Base-by-base conservation (phyloP, 2,888 invertebrate genomes). In the Monochamus alternatus region DNA sequence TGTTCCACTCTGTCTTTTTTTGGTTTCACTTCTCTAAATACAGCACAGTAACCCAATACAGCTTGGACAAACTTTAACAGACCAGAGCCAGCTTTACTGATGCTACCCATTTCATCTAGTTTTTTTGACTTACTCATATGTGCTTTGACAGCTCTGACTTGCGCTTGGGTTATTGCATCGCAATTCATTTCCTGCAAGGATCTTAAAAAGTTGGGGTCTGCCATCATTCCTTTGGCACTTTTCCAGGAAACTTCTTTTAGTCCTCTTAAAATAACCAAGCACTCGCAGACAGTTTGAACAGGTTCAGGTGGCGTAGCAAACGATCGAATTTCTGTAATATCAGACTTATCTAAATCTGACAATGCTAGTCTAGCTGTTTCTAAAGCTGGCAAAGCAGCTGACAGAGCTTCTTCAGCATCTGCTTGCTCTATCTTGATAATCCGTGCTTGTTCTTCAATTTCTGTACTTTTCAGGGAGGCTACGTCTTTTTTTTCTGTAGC, bases 241-340 rank as follows among this genome's bases (percentile, higher is more conserved):
- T 97, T 97, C 97, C 97, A 98, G 60, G 93, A 95, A 3, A 97
- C 93, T 81, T 97, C 97, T 82, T 95, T 95, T 63, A 94, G 91
- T 1, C 95, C 96, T 78, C 94, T 92, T 74, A 98, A 91, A 69
- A 97, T 96, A 0, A 95, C 95, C 30, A 98, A 94, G 86, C 97
- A 97, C 87, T 98, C 97, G 86, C 96, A 96, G 0, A 98, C 95
- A 0, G 94, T 91, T 90, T 97, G 97, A 38, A 97, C 97, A 12
- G 96, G 94, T 82, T 96, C 95, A 0, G 97, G 97, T 0, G 97
- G 97, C 0, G 96, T 97, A 8, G 96, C 95, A 86, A 97, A 97
- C 0, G 97, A 97, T 83, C 97, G 90, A 80, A 97, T 97, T 90
- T 98, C 97, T 31, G 97, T 97, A 82, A 98, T 97, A 84, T 97